Evolutionary conservation across 1,140 invertebrate species (phyloP).

Genomic region (Hyposmocoma kahamanoa): DNA sequence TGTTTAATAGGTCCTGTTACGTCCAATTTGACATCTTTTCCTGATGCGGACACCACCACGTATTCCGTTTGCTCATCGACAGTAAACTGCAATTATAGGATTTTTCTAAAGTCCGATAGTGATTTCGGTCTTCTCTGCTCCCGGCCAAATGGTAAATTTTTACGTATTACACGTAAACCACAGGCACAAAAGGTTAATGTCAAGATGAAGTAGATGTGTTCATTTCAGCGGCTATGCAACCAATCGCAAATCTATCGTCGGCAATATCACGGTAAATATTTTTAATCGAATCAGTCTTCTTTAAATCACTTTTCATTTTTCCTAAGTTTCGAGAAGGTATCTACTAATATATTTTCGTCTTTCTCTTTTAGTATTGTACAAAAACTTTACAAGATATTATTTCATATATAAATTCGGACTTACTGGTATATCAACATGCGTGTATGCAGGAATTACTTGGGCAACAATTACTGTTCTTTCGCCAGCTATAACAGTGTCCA

Average conservation of each 20-base stretch:
- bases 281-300: neutral
- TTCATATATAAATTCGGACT: neutral
- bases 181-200: neutral
- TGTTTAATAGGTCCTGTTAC: neutral
- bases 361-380: neutral
- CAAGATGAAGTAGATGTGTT: no score
- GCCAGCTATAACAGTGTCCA: neutral
- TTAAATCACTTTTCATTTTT: neutral
- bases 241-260: no score
- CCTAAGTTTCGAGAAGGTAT: neutral
- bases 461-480: neutral
- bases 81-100: constrained; percentile 11
- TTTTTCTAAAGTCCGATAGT: neutral
- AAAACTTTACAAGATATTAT: neutral
- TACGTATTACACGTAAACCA: neutral
- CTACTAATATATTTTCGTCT: neutral
- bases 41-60: constrained; percentile 11
- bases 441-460: neutral
- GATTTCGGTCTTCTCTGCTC: no score
- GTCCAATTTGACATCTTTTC: neutral
- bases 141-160: neutral
- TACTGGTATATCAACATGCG: neutral
- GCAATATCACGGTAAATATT: neutral
- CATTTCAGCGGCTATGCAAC: no score
- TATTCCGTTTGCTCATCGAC: constrained; percentile 17